Conservation (phyloP, 2,113 vertebrate species). For the Nycticryphes semicollaris region DNA sequence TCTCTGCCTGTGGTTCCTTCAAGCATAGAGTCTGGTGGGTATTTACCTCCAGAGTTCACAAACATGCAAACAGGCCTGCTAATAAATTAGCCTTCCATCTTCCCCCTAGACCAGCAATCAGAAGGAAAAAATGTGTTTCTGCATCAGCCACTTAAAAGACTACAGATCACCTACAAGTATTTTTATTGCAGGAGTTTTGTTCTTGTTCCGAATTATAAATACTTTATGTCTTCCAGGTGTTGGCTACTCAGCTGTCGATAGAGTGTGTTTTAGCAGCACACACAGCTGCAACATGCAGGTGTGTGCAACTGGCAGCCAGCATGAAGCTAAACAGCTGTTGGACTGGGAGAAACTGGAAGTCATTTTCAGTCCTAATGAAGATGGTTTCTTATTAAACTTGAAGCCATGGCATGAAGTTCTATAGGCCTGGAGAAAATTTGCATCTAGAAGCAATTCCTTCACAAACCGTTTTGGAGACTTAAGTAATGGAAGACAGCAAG, state of each 20-base stretch:
- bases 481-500: neutral
- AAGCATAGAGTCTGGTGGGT: neutral
- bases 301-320: neutral
- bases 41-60: neutral
- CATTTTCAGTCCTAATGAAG: neutral
- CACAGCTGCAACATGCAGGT: conserved; percentile 22
- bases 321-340: neutral
- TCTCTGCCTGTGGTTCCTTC: neutral
- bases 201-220: conserved; percentile 16
- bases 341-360: neutral
- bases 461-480: fast-evolving
- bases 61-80: neutral
- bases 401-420: neutral
- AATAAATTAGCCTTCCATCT: neutral
- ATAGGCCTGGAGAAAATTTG: neutral
- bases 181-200: conserved; percentile 53
- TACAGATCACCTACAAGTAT: conserved; percentile 41
- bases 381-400: neutral
- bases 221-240: conserved; percentile 75
- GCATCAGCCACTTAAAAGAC: conserved; percentile 31
- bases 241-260: conserved; percentile 46
- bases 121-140: neutral
- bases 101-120: neutral
- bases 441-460: neutral
- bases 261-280: conserved; percentile 1